phyloP scores from a whole-genome alignment of 2,113 vertebrate species.

The Propithecus coquereli region DNA sequence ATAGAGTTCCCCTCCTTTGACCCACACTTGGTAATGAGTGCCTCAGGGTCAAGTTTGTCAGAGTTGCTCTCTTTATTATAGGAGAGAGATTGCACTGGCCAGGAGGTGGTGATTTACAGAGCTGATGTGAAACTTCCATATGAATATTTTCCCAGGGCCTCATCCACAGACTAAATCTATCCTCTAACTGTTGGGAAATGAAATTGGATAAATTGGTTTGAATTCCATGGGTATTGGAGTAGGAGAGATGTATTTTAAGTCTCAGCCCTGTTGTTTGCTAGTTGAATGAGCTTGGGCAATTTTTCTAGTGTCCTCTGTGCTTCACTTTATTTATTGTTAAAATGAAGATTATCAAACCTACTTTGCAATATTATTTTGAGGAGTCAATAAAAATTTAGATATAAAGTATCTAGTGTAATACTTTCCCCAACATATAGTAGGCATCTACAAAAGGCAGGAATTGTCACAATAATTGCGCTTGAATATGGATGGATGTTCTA shows the following conservation, averaged over 20 bases:
- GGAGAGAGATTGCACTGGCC: background rate
- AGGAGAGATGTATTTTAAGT: background rate
- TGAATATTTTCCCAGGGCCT: background rate
- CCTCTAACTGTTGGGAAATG: background rate
- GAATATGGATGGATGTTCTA: background rate
- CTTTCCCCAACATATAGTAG: background rate
- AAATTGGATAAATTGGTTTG: background rate
- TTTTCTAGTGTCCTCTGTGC: background rate
- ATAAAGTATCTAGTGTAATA: background rate
- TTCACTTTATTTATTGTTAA: background rate
- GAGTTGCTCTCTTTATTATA: background rate
- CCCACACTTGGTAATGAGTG: background rate
- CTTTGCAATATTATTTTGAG: background rate
- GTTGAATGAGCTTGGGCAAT: background rate
- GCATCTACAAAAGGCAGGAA: background rate
- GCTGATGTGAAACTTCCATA: background rate
- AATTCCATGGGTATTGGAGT: background rate
- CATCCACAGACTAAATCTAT: background rate
- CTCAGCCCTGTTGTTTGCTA: background rate
- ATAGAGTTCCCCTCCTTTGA: background rate
- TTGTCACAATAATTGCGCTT: background rate
- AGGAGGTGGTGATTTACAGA: background rate
- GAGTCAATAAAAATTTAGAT: background rate
- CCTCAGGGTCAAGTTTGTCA: background rate
- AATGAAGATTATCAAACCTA: background rate